Percentiles rank a stretch among this genome's conserved stretches.
Conservation (phyloP, 1,140 invertebrate genomes). For the Metopolophium dirhodum region DNA sequence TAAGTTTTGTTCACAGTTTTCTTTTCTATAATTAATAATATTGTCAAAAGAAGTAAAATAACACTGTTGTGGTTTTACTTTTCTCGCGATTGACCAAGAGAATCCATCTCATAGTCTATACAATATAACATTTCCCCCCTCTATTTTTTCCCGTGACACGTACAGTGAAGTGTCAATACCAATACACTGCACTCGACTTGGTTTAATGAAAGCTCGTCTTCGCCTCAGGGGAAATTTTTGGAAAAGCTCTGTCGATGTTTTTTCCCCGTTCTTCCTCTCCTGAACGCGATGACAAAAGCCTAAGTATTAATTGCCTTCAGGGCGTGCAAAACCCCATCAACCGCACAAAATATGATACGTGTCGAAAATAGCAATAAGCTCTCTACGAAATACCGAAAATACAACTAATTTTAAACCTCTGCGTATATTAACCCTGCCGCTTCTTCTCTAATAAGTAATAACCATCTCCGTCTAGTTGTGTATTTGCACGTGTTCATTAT, state of each 20-base stretch:
- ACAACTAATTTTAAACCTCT: conserved; percentile 34
- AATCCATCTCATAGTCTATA: background rate
- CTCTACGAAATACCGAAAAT: background rate
- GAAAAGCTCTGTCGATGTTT: conserved; percentile 40
- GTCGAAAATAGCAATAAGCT: conserved; percentile 51
- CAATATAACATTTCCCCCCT: background rate
- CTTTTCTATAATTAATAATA: background rate
- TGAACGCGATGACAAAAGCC: conserved; percentile 41
- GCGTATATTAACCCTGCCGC: background rate
- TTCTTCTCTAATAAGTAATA: background rate
- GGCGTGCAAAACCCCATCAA: conserved; percentile 1
- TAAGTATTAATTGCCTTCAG: conserved; percentile 48
- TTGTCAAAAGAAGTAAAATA: background rate
- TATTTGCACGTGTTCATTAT: background rate
- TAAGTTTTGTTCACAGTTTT: background rate
- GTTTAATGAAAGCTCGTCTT: conserved; percentile 52
- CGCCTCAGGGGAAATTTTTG: conserved; percentile 50
- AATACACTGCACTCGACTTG: conserved; percentile 38
- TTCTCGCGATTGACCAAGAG: background rate
- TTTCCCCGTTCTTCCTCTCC: background rate
- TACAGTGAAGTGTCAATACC: conserved; percentile 54
- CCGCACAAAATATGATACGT: conserved; percentile 47
- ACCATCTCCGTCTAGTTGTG: background rate
- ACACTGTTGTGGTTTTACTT: background rate
- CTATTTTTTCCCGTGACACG: conserved; percentile 12